Evolutionary conservation across 2,797 vertebrate species (phyloP).

Genomic region (Dicrostonyx torquatus): DNA sequence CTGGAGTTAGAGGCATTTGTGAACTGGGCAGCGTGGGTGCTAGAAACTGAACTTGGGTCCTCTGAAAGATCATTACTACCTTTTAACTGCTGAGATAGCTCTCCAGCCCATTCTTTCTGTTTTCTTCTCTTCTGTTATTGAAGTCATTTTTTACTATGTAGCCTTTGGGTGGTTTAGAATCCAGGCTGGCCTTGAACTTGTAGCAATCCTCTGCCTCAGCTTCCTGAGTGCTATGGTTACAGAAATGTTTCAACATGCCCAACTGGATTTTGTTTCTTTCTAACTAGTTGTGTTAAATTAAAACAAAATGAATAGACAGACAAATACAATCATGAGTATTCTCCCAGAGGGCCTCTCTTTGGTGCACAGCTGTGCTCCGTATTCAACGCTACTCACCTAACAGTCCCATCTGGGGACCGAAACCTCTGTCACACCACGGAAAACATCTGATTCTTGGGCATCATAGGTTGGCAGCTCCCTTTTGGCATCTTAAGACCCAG

Average conservation of each 20-base stretch:
- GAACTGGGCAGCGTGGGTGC: not conserved
- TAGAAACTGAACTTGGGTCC: not conserved
- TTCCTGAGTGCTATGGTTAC: not conserved
- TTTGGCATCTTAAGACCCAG: conserved; percentile 16
- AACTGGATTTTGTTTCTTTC: not conserved
- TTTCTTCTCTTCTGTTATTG: not conserved
- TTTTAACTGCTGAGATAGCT: not conserved
- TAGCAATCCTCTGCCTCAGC: not conserved
- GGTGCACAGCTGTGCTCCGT: not conserved
- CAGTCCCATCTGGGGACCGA: not conserved
- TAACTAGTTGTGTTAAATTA: not conserved
- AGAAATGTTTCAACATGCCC: not conserved
- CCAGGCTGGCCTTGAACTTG: not conserved
- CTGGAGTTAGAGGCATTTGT: not conserved
- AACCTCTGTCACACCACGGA: not conserved
- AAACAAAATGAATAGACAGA: not conserved
- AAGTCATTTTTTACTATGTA: not conserved
- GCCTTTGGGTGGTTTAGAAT: not conserved
- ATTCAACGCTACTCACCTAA: not conserved
- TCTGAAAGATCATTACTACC: not conserved
- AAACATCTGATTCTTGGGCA: not conserved
- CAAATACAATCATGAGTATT: not conserved
- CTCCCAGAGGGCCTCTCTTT: not conserved
- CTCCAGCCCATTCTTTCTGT: not conserved
- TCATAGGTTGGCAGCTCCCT: not conserved